These are phyloP conservation scores for Platalea minor DNA, from an alignment of 2,797 vertebrate genomes.

Conservation along the genomic window DNA sequence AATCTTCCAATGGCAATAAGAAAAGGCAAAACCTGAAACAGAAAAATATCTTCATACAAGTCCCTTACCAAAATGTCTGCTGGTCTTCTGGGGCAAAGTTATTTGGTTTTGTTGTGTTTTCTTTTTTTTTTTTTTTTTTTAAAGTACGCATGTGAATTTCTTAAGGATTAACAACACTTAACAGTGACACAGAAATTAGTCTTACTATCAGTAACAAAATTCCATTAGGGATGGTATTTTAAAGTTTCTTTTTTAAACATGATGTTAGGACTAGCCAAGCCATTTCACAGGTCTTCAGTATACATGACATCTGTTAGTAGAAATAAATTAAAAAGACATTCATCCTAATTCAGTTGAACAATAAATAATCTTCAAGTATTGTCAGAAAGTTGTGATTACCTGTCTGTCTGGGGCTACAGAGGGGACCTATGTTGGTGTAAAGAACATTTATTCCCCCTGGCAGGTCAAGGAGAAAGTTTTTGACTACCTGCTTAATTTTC, in stretches of 20 bases:
- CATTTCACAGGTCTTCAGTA: not conserved
- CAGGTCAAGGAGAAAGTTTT: not conserved
- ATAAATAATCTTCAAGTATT: not conserved
- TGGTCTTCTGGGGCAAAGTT: not conserved
- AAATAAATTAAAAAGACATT: not conserved
- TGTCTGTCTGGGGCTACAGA: not conserved
- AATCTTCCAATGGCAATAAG: not conserved
- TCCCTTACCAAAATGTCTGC: not conserved
- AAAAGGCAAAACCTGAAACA: not conserved
- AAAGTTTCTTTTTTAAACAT: not conserved
- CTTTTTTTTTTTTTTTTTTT: not conserved
- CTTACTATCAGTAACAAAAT: not conserved
- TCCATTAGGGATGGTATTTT: not conserved
- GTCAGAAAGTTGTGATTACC: not conserved
- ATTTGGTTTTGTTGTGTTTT: not conserved
- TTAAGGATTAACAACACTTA: not conserved
- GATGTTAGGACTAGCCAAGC: not conserved
- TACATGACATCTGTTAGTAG: not conserved
- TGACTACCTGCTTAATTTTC: not conserved
- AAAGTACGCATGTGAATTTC: not conserved
- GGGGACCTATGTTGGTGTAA: not conserved
- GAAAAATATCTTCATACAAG: not conserved
- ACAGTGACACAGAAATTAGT: not conserved
- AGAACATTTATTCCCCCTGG: not conserved
- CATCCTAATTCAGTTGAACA: not conserved